phyloP scores from a whole-genome alignment of 2,113 vertebrate species.

The Trogon melanurus region DNA sequence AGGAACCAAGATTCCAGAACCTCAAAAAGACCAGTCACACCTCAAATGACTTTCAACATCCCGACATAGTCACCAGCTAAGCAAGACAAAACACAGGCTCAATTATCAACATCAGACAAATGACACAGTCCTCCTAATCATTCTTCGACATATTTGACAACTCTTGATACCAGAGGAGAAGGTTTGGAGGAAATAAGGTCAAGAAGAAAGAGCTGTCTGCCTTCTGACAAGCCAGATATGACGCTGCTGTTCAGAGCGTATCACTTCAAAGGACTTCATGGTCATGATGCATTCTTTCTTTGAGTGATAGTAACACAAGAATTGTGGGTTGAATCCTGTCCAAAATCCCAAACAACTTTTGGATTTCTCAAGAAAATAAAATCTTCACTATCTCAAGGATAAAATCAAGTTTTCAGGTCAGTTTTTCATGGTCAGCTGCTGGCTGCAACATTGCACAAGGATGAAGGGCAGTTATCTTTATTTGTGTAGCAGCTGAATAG shows the following conservation, averaged over 20 bases:
- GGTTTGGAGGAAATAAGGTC: not conserved
- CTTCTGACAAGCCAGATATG: not conserved
- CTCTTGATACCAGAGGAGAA: not conserved
- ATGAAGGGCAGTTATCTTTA: not conserved
- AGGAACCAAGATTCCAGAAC: not conserved
- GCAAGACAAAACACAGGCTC: not conserved
- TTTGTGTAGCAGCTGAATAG: not conserved
- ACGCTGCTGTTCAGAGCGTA: not conserved
- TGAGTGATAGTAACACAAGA: not conserved
- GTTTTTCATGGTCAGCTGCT: not conserved
- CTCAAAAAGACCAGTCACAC: not conserved
- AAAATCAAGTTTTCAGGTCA: not conserved
- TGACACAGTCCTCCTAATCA: not conserved
- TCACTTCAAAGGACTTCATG: not conserved
- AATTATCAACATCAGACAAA: not conserved
- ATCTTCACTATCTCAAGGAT: not conserved
- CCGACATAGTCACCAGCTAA: not conserved
- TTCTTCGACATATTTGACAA: not conserved
- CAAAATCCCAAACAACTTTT: not conserved
- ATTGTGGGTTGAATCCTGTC: not conserved
- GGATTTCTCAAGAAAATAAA: not conserved
- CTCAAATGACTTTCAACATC: not conserved
- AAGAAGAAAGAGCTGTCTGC: not conserved
- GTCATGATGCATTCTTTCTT: not conserved
- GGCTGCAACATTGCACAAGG: not conserved